phyloP scores from a whole-genome alignment of 2,797 vertebrate species.

The Dendrocincla fuliginosa region DNA sequence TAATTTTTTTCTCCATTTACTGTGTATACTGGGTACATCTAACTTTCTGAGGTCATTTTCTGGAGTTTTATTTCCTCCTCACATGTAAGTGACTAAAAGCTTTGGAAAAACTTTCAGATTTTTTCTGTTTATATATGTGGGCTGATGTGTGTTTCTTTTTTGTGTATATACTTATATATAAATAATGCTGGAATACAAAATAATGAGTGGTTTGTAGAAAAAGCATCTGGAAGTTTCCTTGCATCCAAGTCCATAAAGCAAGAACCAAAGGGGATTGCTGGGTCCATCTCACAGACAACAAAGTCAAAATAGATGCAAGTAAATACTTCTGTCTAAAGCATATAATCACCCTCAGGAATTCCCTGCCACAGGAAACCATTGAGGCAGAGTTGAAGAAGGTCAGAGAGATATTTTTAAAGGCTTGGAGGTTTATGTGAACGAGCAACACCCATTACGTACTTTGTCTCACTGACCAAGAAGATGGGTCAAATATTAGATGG shows the following conservation, averaged over 20 bases:
- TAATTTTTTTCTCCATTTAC: neutral
- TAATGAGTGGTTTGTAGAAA: constrained; percentile 25
- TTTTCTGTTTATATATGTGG: neutral
- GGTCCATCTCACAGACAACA: constrained; percentile 5
- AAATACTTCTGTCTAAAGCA: constrained; percentile 50
- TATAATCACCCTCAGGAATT: constrained; percentile 56
- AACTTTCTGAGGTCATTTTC: neutral
- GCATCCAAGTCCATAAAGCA: neutral
- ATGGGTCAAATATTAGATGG: neutral
- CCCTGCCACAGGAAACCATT: constrained; percentile 50
- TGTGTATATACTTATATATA: neutral
- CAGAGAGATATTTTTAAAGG: constrained; percentile 41
- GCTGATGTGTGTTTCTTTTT: neutral
- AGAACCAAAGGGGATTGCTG: neutral
- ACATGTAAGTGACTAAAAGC: neutral
- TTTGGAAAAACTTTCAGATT: neutral
- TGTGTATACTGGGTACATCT: neutral
- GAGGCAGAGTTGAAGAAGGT: constrained; percentile 29
- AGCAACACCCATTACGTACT: neutral
- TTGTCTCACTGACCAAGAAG: neutral
- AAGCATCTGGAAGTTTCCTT: neutral
- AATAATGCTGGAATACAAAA: constrained; percentile 22
- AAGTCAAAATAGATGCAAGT: constrained; percentile 53
- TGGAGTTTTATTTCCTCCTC: neutral
- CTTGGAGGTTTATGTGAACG: neutral